Evolutionary conservation across 1,140 invertebrate species (phyloP).

Genomic region (Schlechtendalia chinensis): DNA sequence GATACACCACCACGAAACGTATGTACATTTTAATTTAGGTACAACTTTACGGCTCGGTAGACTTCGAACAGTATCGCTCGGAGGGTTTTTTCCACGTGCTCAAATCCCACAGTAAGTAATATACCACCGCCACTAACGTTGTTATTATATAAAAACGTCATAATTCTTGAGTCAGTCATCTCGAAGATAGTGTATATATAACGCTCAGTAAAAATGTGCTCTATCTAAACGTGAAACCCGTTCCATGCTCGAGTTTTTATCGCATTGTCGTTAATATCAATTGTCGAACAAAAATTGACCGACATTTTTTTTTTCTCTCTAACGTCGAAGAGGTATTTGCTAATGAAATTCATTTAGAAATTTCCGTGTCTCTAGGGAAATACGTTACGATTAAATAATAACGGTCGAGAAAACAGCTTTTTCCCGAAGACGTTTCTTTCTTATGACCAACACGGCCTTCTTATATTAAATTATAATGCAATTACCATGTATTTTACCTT

Average conservation of each 20-base stretch:
- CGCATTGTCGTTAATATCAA: no score
- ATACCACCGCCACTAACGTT: background rate
- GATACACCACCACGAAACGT: no score
- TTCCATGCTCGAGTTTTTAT: background rate
- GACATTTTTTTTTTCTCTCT: background rate
- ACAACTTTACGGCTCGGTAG: no score
- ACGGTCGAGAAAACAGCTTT: slow-evolving; percentile 14
- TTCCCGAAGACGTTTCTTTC: background rate
- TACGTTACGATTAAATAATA: slow-evolving; percentile 30
- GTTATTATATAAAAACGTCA: background rate
- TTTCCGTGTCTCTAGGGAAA: slow-evolving; percentile 5
- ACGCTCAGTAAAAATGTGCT: no score
- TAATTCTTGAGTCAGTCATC: no score
- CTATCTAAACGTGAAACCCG: no score
- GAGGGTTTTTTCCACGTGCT: background rate
- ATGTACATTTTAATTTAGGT: no score
- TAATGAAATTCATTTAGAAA: slow-evolving; percentile 27
- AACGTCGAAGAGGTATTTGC: background rate
- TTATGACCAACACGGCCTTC: background rate
- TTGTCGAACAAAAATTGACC: slow-evolving; percentile 2
- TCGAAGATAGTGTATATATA: no score
- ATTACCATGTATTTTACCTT: background rate
- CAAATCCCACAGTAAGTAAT: background rate
- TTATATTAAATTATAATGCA: slow-evolving; percentile 25
- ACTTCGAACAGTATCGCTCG: background rate